Conservation (phyloP, 1,140 invertebrate species). For the Aphaenogaster floridana region DNA sequence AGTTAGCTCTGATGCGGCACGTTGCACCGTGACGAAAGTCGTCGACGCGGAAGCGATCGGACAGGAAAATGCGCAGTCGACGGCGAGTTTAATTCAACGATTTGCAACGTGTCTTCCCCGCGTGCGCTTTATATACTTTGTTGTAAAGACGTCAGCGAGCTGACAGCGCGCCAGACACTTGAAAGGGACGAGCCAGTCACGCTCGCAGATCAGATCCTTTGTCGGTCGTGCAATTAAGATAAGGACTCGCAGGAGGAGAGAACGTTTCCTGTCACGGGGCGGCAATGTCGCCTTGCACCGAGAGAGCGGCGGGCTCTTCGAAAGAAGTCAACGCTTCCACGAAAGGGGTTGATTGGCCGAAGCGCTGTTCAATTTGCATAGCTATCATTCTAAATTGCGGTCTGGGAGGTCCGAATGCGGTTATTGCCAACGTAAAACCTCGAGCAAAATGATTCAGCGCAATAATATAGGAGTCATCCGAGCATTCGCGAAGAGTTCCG, state of each 20-base stretch:
- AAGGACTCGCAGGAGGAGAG: constrained; percentile 43
- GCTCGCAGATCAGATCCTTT: constrained; percentile 70
- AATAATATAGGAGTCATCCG: constrained; percentile 24
- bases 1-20: background rate
- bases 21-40: constrained; percentile 15
- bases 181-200: constrained; percentile 78
- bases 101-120: constrained; percentile 72
- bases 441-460: constrained; percentile 49
- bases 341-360: constrained; percentile 64
- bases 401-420: constrained; percentile 50
- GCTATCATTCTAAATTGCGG: constrained; percentile 62
- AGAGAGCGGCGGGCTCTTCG: constrained; percentile 12
- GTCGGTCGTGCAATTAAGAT: constrained; percentile 68
- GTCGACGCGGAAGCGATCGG: constrained; percentile 49
- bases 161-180: constrained; percentile 71
- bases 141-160: constrained; percentile 75
- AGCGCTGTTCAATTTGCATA: constrained; percentile 64
- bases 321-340: constrained; percentile 51
- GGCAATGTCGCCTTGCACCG: constrained; percentile 30
- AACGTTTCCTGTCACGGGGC: constrained; percentile 58
- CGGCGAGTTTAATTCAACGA: constrained; percentile 74
- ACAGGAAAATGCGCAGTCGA: constrained; percentile 44
- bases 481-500: constrained; percentile 3
- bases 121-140: constrained; percentile 65
- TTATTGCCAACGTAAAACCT: constrained; percentile 30